phyloP scores from a whole-genome alignment of 2,888 invertebrate species.

The Zaprionus bogoriensis region DNA sequence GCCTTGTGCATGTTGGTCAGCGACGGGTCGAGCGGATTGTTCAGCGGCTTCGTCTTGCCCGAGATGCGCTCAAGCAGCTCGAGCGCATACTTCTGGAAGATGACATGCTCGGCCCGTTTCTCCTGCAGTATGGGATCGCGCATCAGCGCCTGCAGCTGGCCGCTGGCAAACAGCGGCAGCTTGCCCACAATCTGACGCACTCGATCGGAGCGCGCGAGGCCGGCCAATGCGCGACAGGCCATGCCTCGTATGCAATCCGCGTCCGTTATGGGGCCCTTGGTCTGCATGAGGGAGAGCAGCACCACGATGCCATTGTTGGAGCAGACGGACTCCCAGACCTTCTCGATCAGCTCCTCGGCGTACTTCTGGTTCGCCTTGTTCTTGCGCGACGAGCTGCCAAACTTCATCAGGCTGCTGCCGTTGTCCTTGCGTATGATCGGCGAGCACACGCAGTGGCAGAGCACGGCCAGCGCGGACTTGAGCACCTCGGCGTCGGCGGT shows the following conservation, averaged over 20 bases:
- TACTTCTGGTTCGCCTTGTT: constrained; percentile 85
- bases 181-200: constrained; percentile 97
- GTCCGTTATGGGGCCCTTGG: constrained; percentile 97
- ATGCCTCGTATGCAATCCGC: constrained; percentile 97
- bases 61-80: constrained; percentile 95
- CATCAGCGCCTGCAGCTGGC: constrained; percentile 97
- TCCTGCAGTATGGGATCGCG: constrained; percentile 98
- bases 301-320: constrained; percentile 99
- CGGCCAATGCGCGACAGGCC: constrained; percentile 96
- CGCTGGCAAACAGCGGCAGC: constrained; percentile 95
- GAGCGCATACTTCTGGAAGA: constrained; percentile 96
- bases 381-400: constrained; percentile 69
- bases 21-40: constrained; percentile 92
- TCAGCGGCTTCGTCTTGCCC: constrained; percentile 91
- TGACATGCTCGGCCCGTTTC: constrained; percentile 96
- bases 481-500: constrained; percentile 96
- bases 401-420: constrained; percentile 67
- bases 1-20: constrained; percentile 95
- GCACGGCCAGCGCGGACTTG: constrained; percentile 93
- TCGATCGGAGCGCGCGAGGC: constrained; percentile 95
- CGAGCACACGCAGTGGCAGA: constrained; percentile 97
- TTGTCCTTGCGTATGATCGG: constrained; percentile 86
- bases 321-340: constrained; percentile 96
- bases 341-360: constrained; percentile 93
- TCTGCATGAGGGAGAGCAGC: constrained; percentile 92